Base-by-base conservation (phyloP, 2,113 vertebrate species). In the Leptodactylus fuscus region DNA sequence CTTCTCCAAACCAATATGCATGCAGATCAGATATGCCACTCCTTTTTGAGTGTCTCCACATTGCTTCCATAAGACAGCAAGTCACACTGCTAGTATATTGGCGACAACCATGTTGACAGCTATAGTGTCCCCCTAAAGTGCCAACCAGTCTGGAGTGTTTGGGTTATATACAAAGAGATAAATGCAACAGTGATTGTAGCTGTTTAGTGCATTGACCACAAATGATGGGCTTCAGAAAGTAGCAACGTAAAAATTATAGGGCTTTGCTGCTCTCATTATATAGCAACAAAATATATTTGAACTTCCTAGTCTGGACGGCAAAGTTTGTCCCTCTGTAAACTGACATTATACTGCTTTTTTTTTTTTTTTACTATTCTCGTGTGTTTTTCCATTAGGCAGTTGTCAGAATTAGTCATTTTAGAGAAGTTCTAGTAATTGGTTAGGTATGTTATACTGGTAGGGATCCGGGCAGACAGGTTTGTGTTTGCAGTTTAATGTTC, bases 381-480 rank as follows among this genome's bases (percentile, higher is more conserved):
- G 2, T 67, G 62, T 22, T 69, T 69, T 69, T 38, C 65, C 65
- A 69, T 69, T 36, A 67, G 62, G 62, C 62, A 20, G 65, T 36
- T 38, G 65, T 69, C 65, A 69, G 34, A 69, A 69, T 69, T 22
- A 69, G 65, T 38, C 65, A 69, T 38, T 36, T 65, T 36, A 69
- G 11, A 5, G 18, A 22, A 1, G 16, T 24, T 67, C 62, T 34
- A 32, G 13, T 36, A 34, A 69, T 38, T 22, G 22, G 65, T 38
- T 10, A 69, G 8, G 16, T 69, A 69, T 69, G 65, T 69, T 22
- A 36, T 36, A 3, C 5, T 67, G 65, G 32, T 22, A 16, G 22
- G 20, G 20, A 38, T 22, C 32, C 11, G 16, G 20, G 13, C 9
- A 7, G 65, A 69, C 5, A 36, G 16, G 36, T 38, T 38, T 38